Evolutionary conservation across 1,140 invertebrate genomes (phyloP), one percentile per base, ranked within the genome.

Genomic region (Antheraea pernyi): DNA sequence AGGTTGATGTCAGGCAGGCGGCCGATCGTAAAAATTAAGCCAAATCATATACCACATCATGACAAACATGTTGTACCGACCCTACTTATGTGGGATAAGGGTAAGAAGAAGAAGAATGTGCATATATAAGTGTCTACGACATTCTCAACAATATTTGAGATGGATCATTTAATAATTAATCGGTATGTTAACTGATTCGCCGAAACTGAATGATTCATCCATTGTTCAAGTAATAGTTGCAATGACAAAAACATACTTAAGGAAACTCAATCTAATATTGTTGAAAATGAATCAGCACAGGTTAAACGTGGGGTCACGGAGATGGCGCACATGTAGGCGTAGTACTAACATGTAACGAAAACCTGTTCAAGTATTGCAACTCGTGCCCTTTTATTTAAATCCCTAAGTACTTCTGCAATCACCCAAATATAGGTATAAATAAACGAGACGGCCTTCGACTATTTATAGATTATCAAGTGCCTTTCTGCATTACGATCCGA

Each of bases 331-430:
- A 83, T 79, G 87, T 89, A 85, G 87, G 87, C 78, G 78, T 78
- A 64, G 62, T 74, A 68, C 73, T 69, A 67, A 83, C 83, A 85
- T 84, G 83, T 73, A 84, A 77, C 78, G 77, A 79, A 82, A 91
- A 91, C 89, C 89, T 88, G 89, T 91, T 91, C 85, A 79, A 84
- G 86, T 88, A 86, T 84, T 83, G 78, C 81, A 91, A 91, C 88
- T 89, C 81, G 81, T 85, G 79, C 84, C 80, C 76, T 85, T 86
- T 84, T 89, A 91, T 91, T 89, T 88, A 89, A 88, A 91, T 78
- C 83, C 74, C 64, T 11, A 76, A 72, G 74, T 76, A 84, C 79
- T 85, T 82, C 78, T 89, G 88, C 81, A 87, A 82, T 80, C 78
- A 74, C 65, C 80, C 80, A 78, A 80, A 80, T 64, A 65, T 65